Evolutionary conservation across 2,888 invertebrate species (phyloP).

Genomic region (Chouioia cunea): DNA sequence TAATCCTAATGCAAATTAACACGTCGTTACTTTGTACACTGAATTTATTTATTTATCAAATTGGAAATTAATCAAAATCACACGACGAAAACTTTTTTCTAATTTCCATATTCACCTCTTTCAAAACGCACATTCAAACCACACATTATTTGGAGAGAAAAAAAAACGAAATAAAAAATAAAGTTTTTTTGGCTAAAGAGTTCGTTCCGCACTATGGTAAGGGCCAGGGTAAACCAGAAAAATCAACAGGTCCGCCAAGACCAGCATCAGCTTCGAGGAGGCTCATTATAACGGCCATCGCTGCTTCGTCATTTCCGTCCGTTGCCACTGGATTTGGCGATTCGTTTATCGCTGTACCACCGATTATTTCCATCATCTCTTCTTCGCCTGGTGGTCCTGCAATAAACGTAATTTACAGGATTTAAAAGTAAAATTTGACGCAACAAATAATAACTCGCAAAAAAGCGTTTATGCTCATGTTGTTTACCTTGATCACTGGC

Average conservation of each 20-base stretch:
- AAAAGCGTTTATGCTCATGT: no score
- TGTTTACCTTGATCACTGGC: conserved; percentile 69
- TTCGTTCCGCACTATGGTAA: conserved; percentile 71
- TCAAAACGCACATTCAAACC: neutral
- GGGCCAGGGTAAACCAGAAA: conserved; percentile 89
- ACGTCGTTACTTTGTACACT: no score
- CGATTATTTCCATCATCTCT: conserved; percentile 74
- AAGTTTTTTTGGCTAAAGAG: conserved; percentile 1
- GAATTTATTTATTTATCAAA: no score
- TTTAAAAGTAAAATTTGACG: no score
- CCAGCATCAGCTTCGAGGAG: conserved; percentile 90
- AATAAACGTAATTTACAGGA: neutral
- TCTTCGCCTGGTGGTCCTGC: conserved; percentile 66
- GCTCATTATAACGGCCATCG: conserved; percentile 94
- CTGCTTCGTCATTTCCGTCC: conserved; percentile 89
- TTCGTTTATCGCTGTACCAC: conserved; percentile 69
- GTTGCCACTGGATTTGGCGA: conserved; percentile 70
- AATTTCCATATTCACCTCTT: neutral
- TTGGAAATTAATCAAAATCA: no score
- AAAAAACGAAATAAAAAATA: conserved; percentile 4
- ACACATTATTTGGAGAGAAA: neutral
- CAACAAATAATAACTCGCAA: no score
- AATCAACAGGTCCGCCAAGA: conserved; percentile 88
- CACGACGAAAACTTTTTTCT: no score
- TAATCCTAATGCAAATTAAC: no score